Evolutionary conservation across 2,888 invertebrate species (phyloP), one percentile per base, ranked within the genome.

Genomic region (Lithophane semibrunnea): DNA sequence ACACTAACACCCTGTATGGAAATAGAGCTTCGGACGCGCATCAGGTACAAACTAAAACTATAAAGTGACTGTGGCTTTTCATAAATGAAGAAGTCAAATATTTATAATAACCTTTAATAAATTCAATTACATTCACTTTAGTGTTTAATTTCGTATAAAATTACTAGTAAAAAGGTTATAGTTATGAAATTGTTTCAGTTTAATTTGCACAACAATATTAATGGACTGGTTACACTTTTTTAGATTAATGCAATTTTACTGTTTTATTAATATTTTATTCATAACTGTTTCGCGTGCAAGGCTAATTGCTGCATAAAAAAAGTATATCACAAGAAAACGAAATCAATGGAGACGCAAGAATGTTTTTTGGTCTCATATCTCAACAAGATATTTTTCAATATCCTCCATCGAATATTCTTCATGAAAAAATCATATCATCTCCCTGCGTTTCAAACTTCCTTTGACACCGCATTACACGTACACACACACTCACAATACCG

Each of bases 391-490:
- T 85, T 80, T 70, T 70, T 77, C 71, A 83, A 83, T 83, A 82
- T 77, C 72, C 75, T 44, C 5, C 21, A 52, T 65, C 63, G 56
- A 82, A 83, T 81, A 82, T 81, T 83, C 82, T 72, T 49, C 71
- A 76, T 58, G 77, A 80, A 78, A 85, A 89, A 88, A 88, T 88
- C 87, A 68, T 88, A 89, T 89, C 89, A 87, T 84, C 84, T 86
- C 85, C 75, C 77, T 76, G 84, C 73, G 79, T 81, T 75, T 85
- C 82, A 88, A 88, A 86, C 85, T 90, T 91, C 88, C 89, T 90
- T 89, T 90, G 89, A 90, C 83, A 84, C 73, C 86, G 80, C 85
- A 84, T 86, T 84, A 90, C 86, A 86, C 88, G 88, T 88, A 91
- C 88, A 90, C 84, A 84, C 83, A 87, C 83, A 79, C 75, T 72